Percentiles rank a stretch among this genome's conserved stretches.
phyloP scores from a whole-genome alignment of 1,140 invertebrate genomes.

The Rhyacophila brunnea region DNA sequence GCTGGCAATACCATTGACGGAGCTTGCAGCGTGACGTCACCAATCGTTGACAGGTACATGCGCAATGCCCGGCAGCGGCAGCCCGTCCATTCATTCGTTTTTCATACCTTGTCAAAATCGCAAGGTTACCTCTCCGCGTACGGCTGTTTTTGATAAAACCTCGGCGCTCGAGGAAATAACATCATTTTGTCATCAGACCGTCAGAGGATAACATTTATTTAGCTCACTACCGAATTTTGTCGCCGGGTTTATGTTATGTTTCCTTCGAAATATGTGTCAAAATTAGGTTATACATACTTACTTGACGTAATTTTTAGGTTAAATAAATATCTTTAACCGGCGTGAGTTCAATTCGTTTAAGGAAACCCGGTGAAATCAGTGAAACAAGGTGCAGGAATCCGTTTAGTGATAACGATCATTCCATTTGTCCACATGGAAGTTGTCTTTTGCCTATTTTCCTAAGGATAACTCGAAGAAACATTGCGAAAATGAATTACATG shows the following conservation, averaged over 20 bases:
- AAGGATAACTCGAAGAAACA: background rate
- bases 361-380: conserved; percentile 15
- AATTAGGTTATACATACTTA: conserved; percentile 17
- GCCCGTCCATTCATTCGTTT: conserved; percentile 22
- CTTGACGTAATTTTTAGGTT: conserved; percentile 21
- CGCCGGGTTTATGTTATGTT: conserved; percentile 11
- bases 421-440: conserved; percentile 11
- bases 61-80: conserved; percentile 9
- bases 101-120: conserved; percentile 19
- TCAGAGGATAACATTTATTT: conserved; percentile 1
- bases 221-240: background rate
- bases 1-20: background rate
- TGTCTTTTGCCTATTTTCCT: background rate
- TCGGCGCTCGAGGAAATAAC: conserved; percentile 9
- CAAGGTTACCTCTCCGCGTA: conserved; percentile 6
- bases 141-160: conserved; percentile 15
- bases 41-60: conserved; percentile 31
- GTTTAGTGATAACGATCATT: conserved; percentile 16
- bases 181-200: conserved; percentile 7
- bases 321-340: conserved; percentile 25
- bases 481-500: conserved; percentile 42
- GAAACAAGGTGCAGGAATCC: conserved; percentile 8
- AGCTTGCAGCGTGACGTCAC: conserved; percentile 17
- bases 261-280: conserved; percentile 12
- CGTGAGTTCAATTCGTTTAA: conserved; percentile 8